phyloP scores from a whole-genome alignment of 2,888 invertebrate genomes.

The Caenorhabditis sp. region DNA sequence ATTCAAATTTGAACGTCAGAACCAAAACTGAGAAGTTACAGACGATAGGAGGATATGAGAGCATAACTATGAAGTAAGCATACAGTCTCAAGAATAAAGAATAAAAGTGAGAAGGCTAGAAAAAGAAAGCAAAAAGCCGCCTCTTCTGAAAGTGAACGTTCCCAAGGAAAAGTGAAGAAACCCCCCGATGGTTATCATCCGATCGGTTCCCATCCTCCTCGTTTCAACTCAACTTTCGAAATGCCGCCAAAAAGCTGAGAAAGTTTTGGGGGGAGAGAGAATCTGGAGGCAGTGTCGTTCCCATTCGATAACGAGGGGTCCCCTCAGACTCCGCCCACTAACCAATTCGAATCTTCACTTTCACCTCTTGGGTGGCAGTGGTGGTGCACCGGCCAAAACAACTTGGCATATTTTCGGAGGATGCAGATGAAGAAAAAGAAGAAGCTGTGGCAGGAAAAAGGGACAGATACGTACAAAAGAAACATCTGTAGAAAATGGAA shows the following conservation, averaged over 20 bases:
- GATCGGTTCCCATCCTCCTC: neutral
- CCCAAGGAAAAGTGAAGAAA: neutral
- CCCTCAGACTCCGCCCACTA: slow-evolving; percentile 31
- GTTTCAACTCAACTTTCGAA: neutral
- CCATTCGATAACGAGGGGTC: slow-evolving; percentile 6
- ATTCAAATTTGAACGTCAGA: too few relatives aligned
- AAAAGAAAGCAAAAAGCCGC: too few relatives aligned
- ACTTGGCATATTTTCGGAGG: slow-evolving; percentile 29
- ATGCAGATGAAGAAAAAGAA: slow-evolving; percentile 20
- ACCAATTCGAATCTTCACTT: slow-evolving; percentile 43
- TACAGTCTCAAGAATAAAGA: neutral
- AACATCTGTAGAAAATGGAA: slow-evolving; percentile 45
- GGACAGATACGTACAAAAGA: slow-evolving; percentile 49
- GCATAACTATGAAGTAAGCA: too few relatives aligned
- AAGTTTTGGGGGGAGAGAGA: slow-evolving; percentile 22
- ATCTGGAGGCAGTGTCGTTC: neutral
- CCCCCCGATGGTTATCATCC: neutral
- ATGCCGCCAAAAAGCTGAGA: slow-evolving; percentile 48
- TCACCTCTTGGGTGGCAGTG: slow-evolving; percentile 35
- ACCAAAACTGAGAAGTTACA: too few relatives aligned
- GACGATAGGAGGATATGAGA: too few relatives aligned
- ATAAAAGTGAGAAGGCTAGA: too few relatives aligned
- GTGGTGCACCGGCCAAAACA: slow-evolving; percentile 53
- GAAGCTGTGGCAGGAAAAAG: slow-evolving; percentile 8
- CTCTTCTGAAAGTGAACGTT: neutral